Percentiles rank a stretch among this genome's conserved stretches.
These are phyloP conservation scores for Ceratoteleas bidentatus DNA, from an alignment of 1,140 invertebrate species.

Conservation along the genomic window DNA sequence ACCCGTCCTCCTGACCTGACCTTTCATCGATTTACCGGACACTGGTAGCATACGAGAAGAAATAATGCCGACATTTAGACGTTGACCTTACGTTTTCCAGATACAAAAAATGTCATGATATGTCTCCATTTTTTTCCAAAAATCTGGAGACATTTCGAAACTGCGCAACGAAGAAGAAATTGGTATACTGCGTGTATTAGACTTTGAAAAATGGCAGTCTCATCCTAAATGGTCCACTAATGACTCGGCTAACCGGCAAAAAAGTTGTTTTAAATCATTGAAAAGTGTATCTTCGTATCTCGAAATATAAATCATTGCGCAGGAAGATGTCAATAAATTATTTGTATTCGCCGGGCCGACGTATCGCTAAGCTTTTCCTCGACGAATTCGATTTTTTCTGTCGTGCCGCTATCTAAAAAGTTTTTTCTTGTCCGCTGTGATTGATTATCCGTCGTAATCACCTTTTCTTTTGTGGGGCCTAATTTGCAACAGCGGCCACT, in stretches of 20 bases:
- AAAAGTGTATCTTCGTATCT: background rate
- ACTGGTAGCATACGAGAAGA: conserved; percentile 28
- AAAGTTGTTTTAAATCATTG: too few relatives aligned
- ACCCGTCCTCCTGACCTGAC: conserved; percentile 72
- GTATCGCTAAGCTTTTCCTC: conserved; percentile 10
- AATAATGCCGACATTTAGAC: conserved; percentile 26
- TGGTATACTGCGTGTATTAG: too few relatives aligned
- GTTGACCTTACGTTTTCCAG: too few relatives aligned
- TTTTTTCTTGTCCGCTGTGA: conserved; percentile 41
- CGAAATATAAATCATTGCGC: conserved; percentile 14
- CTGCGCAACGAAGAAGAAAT: too few relatives aligned
- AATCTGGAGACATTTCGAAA: too few relatives aligned
- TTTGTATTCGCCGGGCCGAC: conserved; percentile 7
- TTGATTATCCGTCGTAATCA: conserved; percentile 46
- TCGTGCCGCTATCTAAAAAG: conserved; percentile 32
- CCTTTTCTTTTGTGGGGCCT: conserved; percentile 44
- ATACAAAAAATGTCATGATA: too few relatives aligned
- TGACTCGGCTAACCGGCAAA: too few relatives aligned
- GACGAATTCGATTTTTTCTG: conserved; percentile 16
- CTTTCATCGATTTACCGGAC: conserved; percentile 48
- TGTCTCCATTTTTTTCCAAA: too few relatives aligned
- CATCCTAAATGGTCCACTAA: too few relatives aligned
- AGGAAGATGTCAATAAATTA: conserved; percentile 17
- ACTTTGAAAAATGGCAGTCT: too few relatives aligned
- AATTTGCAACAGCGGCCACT: conserved; percentile 62